Evolutionary conservation across 2,888 invertebrate genomes (phyloP).

Genomic region (Cryptocephalus primarius): DNA sequence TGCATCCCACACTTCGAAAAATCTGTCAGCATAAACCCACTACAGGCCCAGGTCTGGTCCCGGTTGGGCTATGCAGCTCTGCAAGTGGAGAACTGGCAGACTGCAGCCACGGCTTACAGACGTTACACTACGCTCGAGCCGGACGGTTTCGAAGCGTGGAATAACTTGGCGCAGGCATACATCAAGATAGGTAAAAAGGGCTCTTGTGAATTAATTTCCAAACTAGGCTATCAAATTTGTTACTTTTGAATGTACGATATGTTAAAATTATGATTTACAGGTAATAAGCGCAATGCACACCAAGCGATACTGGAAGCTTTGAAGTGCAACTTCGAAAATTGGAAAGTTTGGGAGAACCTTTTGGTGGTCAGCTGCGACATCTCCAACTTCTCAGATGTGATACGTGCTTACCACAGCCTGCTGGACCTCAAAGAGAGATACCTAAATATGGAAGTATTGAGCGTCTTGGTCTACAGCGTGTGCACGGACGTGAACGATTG

Average conservation of each 20-base stretch:
- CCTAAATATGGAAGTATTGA: slow-evolving; percentile 64
- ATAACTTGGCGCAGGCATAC: slow-evolving; percentile 91
- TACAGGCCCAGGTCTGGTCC: slow-evolving; percentile 81
- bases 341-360: slow-evolving; percentile 94
- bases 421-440: slow-evolving; percentile 76
- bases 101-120: slow-evolving; percentile 75
- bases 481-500: slow-evolving; percentile 52
- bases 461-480: slow-evolving; percentile 60
- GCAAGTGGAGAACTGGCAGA: slow-evolving; percentile 65
- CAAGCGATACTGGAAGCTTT: slow-evolving; percentile 78
- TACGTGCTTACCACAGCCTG: slow-evolving; percentile 74
- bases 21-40: slow-evolving; percentile 74
- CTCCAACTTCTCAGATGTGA: slow-evolving; percentile 73
- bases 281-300: slow-evolving; percentile 78
- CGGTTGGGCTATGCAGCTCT: slow-evolving; percentile 79
- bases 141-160: slow-evolving; percentile 93
- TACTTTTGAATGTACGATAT: too few relatives aligned
- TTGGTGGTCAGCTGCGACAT: slow-evolving; percentile 80
- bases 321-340: slow-evolving; percentile 85
- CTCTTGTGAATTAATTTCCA: too few relatives aligned
- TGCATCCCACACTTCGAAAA: slow-evolving; percentile 72
- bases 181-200: slow-evolving; percentile 60
- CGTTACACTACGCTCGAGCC: slow-evolving; percentile 81
- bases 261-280: too few relatives aligned
- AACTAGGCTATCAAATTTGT: too few relatives aligned